phyloP scores from a whole-genome alignment of 2,113 vertebrate genomes.

The Ammodytes marinus region DNA sequence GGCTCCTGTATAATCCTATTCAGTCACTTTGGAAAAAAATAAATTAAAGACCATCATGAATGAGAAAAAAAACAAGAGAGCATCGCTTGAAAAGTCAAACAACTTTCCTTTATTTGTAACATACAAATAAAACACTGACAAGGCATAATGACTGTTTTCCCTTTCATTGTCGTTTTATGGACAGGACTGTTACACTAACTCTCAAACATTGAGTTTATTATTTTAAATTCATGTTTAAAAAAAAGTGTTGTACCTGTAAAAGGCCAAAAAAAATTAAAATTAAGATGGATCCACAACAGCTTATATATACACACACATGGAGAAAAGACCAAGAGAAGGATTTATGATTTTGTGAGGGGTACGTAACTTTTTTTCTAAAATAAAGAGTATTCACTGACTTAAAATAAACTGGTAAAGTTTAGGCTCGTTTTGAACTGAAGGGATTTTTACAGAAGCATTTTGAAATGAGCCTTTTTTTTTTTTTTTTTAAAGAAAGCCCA shows the following conservation, averaged over 20 bases:
- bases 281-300: slow-evolving; percentile 72
- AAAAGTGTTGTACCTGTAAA: slow-evolving; percentile 75
- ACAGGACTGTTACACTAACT: slow-evolving; percentile 76
- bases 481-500: slow-evolving; percentile 29
- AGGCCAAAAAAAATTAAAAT: slow-evolving; percentile 72
- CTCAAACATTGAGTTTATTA: slow-evolving; percentile 73
- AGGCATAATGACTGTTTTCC: slow-evolving; percentile 84
- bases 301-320: slow-evolving; percentile 67
- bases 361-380: slow-evolving; percentile 47
- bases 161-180: slow-evolving; percentile 77
- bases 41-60: neutral
- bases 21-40: neutral
- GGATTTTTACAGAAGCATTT: slow-evolving; percentile 52
- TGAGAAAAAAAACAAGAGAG: neutral
- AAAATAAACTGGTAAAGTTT: slow-evolving; percentile 65
- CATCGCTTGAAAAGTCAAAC: slow-evolving; percentile 75
- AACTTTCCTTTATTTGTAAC: slow-evolving; percentile 86
- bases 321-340: slow-evolving; percentile 51
- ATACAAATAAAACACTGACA: slow-evolving; percentile 87
- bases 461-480: slow-evolving; percentile 37
- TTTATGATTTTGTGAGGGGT: slow-evolving; percentile 43
- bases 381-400: slow-evolving; percentile 53
- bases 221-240: slow-evolving; percentile 68
- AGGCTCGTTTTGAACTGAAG: slow-evolving; percentile 47
- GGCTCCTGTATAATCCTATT: neutral